These are phyloP conservation scores for Monoplex corrugatus DNA, from an alignment of 2,888 invertebrate species.

Conservation along the genomic window DNA sequence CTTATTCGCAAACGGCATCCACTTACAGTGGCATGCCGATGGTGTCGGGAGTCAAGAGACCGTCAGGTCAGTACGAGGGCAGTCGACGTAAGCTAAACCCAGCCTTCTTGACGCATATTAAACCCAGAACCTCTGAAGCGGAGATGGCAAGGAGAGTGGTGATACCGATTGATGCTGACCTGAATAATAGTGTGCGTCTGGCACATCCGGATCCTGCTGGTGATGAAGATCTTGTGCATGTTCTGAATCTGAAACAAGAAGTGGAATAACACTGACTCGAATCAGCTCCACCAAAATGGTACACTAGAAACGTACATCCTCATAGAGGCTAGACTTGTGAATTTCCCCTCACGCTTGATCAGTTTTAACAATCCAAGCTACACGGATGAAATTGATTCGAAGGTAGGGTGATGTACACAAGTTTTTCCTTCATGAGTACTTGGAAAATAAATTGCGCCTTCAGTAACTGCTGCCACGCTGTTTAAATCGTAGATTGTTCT, in stretches of 20 bases:
- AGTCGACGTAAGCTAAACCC: constrained; percentile 48
- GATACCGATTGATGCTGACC: not conserved
- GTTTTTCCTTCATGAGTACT: no score
- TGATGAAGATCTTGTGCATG: constrained; percentile 17
- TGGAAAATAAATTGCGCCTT: not conserved
- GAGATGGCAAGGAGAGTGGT: not conserved
- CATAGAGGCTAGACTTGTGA: not conserved
- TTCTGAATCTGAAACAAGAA: constrained; percentile 47
- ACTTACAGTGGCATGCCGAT: not conserved
- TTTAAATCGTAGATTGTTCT: not conserved
- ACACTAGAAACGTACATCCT: not conserved
- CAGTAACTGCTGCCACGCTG: constrained; percentile 9
- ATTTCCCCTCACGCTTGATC: no score
- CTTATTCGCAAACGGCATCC: not conserved
- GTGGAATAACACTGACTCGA: constrained; percentile 14
- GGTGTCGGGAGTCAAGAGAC: not conserved
- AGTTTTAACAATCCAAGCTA: no score
- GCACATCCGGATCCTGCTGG: not conserved
- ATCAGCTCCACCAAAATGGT: not conserved
- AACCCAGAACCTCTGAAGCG: constrained; percentile 13
- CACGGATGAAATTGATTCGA: no score
- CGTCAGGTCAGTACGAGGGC: constrained; percentile 8
- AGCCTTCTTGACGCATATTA: constrained; percentile 43
- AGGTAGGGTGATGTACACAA: no score
- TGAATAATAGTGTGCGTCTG: not conserved